phyloP scores from a whole-genome alignment of 2,113 vertebrate species.

The Phrynosoma platyrhinos region DNA sequence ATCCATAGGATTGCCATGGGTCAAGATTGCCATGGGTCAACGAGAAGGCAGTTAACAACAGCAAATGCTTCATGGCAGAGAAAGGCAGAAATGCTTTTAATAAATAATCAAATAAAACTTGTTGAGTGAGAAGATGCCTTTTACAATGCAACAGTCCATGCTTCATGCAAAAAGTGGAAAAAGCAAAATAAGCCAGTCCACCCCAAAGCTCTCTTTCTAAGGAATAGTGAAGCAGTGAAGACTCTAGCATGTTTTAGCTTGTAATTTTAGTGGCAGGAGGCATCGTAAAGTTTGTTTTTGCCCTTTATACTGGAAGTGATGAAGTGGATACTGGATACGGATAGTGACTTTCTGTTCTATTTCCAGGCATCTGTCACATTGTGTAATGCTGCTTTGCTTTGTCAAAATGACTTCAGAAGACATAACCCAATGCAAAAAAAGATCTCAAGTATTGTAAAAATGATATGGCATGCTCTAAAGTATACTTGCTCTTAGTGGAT shows the following conservation, averaged over 20 bases:
- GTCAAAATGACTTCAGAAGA: constrained; percentile 58
- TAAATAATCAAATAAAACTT: neutral
- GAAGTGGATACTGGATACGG: constrained; percentile 51
- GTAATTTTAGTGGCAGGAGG: constrained; percentile 41
- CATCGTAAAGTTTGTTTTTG: constrained; percentile 45
- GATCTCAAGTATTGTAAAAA: constrained; percentile 62
- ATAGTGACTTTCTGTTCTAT: constrained; percentile 61
- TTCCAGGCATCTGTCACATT: constrained; percentile 65
- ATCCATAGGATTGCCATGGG: no score
- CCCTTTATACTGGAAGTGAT: constrained; percentile 65
- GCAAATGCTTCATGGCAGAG: neutral
- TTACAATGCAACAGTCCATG: neutral
- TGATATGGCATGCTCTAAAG: constrained; percentile 64
- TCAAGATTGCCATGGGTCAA: no score
- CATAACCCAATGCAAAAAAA: constrained; percentile 49
- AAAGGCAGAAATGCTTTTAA: neutral
- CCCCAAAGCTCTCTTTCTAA: neutral
- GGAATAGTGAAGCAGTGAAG: constrained; percentile 21
- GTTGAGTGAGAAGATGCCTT: neutral
- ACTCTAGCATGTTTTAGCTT: constrained; percentile 54
- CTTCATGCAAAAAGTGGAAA: constrained; percentile 3
- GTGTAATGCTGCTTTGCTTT: constrained; percentile 35
- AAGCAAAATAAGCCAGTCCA: constrained; percentile 3
- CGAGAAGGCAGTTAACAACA: no score
- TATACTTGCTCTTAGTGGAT: constrained; percentile 72